Evolutionary conservation across 2,797 vertebrate genomes (phyloP).

Genomic region (Garrulus glandarius): DNA sequence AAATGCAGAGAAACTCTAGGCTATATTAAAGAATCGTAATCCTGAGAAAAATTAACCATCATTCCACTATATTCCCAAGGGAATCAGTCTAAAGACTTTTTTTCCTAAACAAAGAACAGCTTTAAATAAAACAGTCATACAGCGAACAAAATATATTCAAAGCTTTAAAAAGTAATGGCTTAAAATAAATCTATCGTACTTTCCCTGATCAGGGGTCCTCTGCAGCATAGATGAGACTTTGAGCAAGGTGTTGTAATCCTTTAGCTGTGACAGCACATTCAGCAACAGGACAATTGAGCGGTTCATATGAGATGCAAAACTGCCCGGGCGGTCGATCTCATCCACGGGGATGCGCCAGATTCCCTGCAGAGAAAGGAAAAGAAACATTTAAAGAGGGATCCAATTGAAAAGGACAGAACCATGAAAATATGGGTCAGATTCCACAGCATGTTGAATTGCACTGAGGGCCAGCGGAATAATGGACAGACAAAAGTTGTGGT

Average conservation of each 20-base stretch:
- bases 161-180: not conserved
- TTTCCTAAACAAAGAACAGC: not conserved
- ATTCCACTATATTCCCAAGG: not conserved
- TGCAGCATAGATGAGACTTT: constrained; percentile 98
- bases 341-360: constrained; percentile 99
- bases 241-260: constrained; percentile 92
- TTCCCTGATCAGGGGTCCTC: constrained; percentile 99
- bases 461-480: not conserved
- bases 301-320: constrained; percentile 99
- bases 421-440: not conserved
- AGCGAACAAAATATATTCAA: not conserved
- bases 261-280: constrained; percentile 91
- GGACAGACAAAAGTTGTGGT: not conserved
- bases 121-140: not conserved
- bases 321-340: constrained; percentile 98
- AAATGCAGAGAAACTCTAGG: not conserved
- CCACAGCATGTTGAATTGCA: not conserved
- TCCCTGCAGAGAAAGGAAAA: constrained; percentile 78
- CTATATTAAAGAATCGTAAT: accelerated
- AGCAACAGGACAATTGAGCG: constrained; percentile 94
- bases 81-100: not conserved
- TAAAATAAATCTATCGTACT: constrained; percentile 78
- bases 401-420: not conserved
- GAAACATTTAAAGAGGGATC: not conserved
- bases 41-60: not conserved